Evolutionary conservation across 2,888 invertebrate genomes (phyloP).

Genomic region (Caenorhabditis wallacei): DNA sequence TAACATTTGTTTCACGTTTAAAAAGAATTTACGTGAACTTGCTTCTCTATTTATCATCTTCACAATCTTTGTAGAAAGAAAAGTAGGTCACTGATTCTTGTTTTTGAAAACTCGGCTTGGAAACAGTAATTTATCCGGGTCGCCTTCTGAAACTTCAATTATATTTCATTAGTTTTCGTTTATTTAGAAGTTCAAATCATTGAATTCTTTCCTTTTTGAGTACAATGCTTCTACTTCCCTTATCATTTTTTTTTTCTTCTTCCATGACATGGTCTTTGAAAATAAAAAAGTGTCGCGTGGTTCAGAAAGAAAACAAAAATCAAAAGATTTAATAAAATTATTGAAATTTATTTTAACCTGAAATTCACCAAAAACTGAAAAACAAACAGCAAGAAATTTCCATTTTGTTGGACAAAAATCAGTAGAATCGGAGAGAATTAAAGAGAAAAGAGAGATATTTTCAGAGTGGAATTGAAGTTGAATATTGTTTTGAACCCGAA

Average conservation of each 20-base stretch:
- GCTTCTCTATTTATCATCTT: too few species aligned
- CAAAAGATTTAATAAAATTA: conserved; percentile 41
- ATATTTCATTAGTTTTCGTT: too few species aligned
- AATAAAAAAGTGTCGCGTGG: conserved; percentile 15
- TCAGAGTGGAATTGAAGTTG: too few species aligned
- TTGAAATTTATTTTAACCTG: neutral
- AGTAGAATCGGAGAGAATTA: neutral
- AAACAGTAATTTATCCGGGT: too few species aligned
- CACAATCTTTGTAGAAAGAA: too few species aligned
- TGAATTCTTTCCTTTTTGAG: neutral
- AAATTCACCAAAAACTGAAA: too few species aligned
- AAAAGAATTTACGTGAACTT: neutral
- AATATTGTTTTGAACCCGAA: neutral
- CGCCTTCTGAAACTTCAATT: too few species aligned
- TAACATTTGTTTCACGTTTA: too few species aligned
- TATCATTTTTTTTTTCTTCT: conserved; percentile 24
- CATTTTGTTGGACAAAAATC: neutral
- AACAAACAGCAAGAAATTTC: neutral
- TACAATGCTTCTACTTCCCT: conserved; percentile 14
- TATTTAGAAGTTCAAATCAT: neutral
- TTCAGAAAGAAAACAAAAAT: conserved; percentile 21
- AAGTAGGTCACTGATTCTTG: too few species aligned
- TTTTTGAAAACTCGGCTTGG: too few species aligned
- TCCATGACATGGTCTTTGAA: conserved; percentile 25
- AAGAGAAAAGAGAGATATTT: too few species aligned